Evolutionary conservation across 2,888 invertebrate species (phyloP), one percentile per base, ranked within the genome.

Genomic region (Rotaria socialis): DNA sequence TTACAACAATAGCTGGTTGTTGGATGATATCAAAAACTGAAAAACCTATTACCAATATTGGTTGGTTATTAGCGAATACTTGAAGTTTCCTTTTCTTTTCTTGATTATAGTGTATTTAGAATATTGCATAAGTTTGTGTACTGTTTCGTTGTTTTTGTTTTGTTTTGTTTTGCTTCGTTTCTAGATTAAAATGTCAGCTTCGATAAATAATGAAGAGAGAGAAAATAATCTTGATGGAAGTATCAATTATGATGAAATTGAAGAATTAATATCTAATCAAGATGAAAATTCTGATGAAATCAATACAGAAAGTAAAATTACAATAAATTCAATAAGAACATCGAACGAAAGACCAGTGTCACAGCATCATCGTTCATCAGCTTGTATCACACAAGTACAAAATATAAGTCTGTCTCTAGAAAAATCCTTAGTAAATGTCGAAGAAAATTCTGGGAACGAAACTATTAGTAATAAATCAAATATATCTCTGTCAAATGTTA

Each of bases 11-110:
- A 35, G 24, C 35, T 67, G 67, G 67, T 19, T 67, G 67, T 41
- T 67, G 67, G 67, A 67, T 67, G 35, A 67, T 27, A 35, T 67
- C 67, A 67, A 67, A 67, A 35, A 67, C 27, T 19, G 67, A 67
- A 35, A 19, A 35, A 41, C 35, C 35, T 19, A 67, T 67, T 67
- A 14, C 35, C 11, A 35, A 67, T 67, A 41, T 35, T 35, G 16
- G 67, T 67, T 67, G 67, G 67, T 35, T 67, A 5, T 35, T 67
- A 19, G 19, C 67, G 35, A 67, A 35, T 67, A 67, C 35, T 41
- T 67, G 19, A 67, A 19, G 8, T 27, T 67, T 41, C 35, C 35
- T 0, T 67, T 67, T 41, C 35, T 27, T 35, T 35, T 67, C 16
- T 67, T 27, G 6, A 11, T 67, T 50, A 6, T 50, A 6, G 3